These are phyloP conservation scores for Poeciliopsis occidentalis DNA, from an alignment of 2,113 vertebrate species.

Conservation along the genomic window DNA sequence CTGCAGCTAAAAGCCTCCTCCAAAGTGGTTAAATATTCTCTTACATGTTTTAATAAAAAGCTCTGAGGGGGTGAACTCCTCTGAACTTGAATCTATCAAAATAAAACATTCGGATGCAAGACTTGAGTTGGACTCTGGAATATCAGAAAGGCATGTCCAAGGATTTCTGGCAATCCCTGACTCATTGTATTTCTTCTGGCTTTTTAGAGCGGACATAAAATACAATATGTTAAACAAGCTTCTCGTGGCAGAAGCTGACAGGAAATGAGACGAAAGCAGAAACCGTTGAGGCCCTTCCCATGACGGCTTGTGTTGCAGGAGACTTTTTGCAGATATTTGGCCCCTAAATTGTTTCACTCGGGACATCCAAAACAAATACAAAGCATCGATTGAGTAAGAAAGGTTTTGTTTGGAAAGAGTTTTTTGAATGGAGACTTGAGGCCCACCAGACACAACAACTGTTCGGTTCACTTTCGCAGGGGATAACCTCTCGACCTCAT, in stretches of 20 bases:
- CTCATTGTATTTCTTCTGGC: slow-evolving; percentile 4
- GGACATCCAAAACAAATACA: slow-evolving; percentile 61
- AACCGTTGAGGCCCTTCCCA: slow-evolving; percentile 39
- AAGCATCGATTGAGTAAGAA: slow-evolving; percentile 47
- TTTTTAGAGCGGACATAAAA: slow-evolving; percentile 26
- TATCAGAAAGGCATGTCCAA: slow-evolving; percentile 40
- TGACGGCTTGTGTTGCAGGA: slow-evolving; percentile 44
- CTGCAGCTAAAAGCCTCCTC: background rate
- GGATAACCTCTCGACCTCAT: slow-evolving; percentile 37
- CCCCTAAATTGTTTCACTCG: slow-evolving; percentile 17
- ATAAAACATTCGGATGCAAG: slow-evolving; percentile 35
- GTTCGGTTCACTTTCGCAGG: slow-evolving; percentile 38
- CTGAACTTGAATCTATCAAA: slow-evolving; percentile 29
- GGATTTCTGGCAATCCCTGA: slow-evolving; percentile 29
- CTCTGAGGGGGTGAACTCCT: slow-evolving; percentile 8
- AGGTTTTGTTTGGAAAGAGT: slow-evolving; percentile 45
- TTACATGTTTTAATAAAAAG: background rate
- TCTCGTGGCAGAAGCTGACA: slow-evolving; percentile 33
- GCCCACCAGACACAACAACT: slow-evolving; percentile 58
- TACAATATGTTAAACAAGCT: slow-evolving; percentile 33
- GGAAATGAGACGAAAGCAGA: slow-evolving; percentile 57
- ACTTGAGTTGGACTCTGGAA: slow-evolving; percentile 36
- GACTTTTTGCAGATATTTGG: slow-evolving; percentile 66
- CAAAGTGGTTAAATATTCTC: background rate
- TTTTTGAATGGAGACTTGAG: slow-evolving; percentile 24